Evolutionary conservation across 2,797 vertebrate species (phyloP).

Genomic region (Pogonophryne albipinna): DNA sequence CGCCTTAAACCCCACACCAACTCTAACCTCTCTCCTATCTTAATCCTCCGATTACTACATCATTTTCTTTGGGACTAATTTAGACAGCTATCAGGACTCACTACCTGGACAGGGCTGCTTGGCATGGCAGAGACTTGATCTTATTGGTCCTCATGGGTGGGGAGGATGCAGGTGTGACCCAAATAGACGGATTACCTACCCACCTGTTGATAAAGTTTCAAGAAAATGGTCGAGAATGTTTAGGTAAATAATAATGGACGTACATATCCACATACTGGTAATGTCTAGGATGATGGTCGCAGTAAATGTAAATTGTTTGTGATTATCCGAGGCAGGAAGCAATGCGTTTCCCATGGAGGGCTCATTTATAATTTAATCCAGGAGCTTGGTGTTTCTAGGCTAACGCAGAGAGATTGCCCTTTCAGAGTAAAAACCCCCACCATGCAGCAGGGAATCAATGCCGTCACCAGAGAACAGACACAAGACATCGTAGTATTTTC

Average conservation of each 20-base stretch:
- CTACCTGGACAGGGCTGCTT: constrained; percentile 49
- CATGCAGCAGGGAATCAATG: constrained; percentile 77
- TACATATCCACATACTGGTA: neutral
- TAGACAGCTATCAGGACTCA: constrained; percentile 49
- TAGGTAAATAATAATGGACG: neutral
- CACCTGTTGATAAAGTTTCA: constrained; percentile 56
- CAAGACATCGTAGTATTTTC: constrained; percentile 39
- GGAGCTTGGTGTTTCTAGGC: constrained; percentile 76
- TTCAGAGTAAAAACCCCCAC: constrained; percentile 81
- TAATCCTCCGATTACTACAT: constrained; percentile 77
- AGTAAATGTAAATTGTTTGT: constrained; percentile 55
- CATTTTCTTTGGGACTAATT: constrained; percentile 71
- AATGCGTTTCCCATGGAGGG: constrained; percentile 75
- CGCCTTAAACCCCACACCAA: constrained; percentile 38
- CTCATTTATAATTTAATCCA: constrained; percentile 86
- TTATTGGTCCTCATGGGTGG: constrained; percentile 54
- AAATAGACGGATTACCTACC: constrained; percentile 65
- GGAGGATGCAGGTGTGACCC: constrained; percentile 63
- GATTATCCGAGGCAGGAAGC: constrained; percentile 68
- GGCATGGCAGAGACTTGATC: constrained; percentile 25
- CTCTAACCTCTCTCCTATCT: constrained; percentile 60
- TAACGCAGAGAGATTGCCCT: constrained; percentile 82
- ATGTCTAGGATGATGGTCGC: constrained; percentile 18
- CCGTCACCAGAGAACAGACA: constrained; percentile 67
- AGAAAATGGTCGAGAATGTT: constrained; percentile 14